Base-by-base conservation (phyloP, 1,140 invertebrate species). In the Listronotus oregonensis region DNA sequence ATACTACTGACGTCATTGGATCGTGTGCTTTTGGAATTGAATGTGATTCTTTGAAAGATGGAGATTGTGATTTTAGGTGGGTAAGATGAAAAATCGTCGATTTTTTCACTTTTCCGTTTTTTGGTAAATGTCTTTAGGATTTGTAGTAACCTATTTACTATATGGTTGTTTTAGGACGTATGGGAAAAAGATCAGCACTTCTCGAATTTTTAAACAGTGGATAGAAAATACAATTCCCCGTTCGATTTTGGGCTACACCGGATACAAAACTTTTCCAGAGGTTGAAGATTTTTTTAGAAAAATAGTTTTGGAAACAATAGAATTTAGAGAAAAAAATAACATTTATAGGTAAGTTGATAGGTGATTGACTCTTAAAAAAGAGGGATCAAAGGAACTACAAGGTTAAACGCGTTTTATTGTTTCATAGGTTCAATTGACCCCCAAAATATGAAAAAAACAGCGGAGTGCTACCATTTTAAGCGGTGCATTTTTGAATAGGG, bases 11-110 rank as follows among this genome's bases (percentile, higher is more conserved):
- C 67, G 79, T 84, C 7, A 85, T 85, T 60, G 84, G 82, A 1
- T 80, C 80, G 0, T 83, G 81, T 57, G 84, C 82, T 6, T 87
- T 87, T 73, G 86, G 85, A 3, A 74, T 86, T 8, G 74, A 85
- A 50, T 81, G 80, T 67, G 82, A 84, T 58, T 77, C 81, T 10
- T 66, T 87, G 12, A 73, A 76, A 39, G 76, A 85, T 67, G 80
- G 82, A 21, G 75, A 85, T 42, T 81, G 79, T 6, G 50, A 66
- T 31, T 66, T 60, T 11, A 56, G 65, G 76, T 74, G 76, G 68
- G 75, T 34, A 6, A 34, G 9, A 6, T 34, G 5, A 6, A 34
- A 34, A 34, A 34, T 34, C 9, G 9, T 6, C 9, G 9, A 6
- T 34, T 6, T 6, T 34, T 34, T 34, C 5, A 34, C 5, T 34